Base-by-base conservation (phyloP, 2,113 vertebrate genomes). In the Scatophagus argus region DNA sequence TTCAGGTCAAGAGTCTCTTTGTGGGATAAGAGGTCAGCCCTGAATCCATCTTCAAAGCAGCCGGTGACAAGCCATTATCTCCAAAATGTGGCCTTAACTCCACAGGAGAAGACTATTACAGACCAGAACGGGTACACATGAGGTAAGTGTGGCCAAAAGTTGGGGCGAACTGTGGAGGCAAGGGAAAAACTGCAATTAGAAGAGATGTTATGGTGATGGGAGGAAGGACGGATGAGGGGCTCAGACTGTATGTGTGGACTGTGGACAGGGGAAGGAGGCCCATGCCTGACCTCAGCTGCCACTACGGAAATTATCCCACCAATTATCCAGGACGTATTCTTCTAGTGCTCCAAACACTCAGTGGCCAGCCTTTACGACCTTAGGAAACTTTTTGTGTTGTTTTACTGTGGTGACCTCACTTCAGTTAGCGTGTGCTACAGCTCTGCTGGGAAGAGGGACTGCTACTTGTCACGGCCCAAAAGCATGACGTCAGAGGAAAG, bases 361-460 rank as follows among this genome's bases (percentile, higher is more conserved):
- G 87, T 34, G 56, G 86, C 83, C 63, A 85, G 88, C 47, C 86
- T 92, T 93, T 92, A 90, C 77, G 29, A 85, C 90, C 88, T 79
- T 82, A 79, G 91, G 91, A 93, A 94, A 92, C 89, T 86, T 87
- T 87, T 85, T 87, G 87, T 88, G 88, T 92, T 92, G 87, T 92
- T 93, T 92, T 86, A 91, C 79, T 89, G 86, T 77, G 85, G 82
- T 90, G 90, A 92, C 85, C 88, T 94, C 90, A 90, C 83, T 83
- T 77, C 46, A 54, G 76, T 60, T 83, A 81, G 87, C 29, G 44
- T 85, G 88, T 73, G 72, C 84, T 88, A 46, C 49, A 39, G 83
- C 72, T 77, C 59, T 90, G 86, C 88, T 82, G 76, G 81, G 81
- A 88, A 88, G 74, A 75, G 52, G 65, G 67, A 84, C 83, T 84